Base-by-base conservation (phyloP, 2,888 invertebrate species). In the Meganola albula region DNA sequence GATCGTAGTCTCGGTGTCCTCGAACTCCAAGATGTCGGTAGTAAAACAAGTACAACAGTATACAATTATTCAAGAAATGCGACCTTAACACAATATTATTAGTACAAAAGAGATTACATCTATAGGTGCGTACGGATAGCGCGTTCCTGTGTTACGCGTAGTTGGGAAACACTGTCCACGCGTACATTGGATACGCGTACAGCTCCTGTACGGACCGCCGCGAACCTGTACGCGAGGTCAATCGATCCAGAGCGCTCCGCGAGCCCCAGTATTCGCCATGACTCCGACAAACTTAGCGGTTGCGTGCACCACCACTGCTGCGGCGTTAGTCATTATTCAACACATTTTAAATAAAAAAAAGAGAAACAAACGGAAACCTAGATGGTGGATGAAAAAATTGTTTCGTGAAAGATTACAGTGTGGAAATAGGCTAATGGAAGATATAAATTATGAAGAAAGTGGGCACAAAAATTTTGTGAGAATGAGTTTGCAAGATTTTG, bases 191-290 rank as follows among this genome's bases (percentile, higher is more conserved):
- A 37, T 39, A 34, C 26, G 26, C 26, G 26, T 22, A 25, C 31
- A 18, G 30, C 24, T 30, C 23, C 24, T 30, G 30, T 30, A 30
- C 30, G 30, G 30, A 30, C 31, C 31, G 31, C 24, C 31, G 31
- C 31, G 29, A 29, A 29, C 23, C 23, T 29, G 29, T 23, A 29
- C 29, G 29, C 44, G 44, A 44, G 39, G 44, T 49, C 37, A 37
- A 49, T 45, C 27, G 23, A 27, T 33, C 33, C 27, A 33, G 24
- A 30, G 32, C 40, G 36, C 42, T 46, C 25, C 41, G 47, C 44
- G 44, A 48, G 44, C 41, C 40, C 35, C 53, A 48, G 44, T 45
- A 50, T 47, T 46, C 48, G 48, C 46, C 51, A 44, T 45, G 47
- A 42, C 40, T 45, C 48, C 40, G 48, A 47, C 34, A 46, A 48